These are phyloP conservation scores for Trachemys scripta DNA, from an alignment of 2,113 vertebrate genomes.

Conservation along the genomic window DNA sequence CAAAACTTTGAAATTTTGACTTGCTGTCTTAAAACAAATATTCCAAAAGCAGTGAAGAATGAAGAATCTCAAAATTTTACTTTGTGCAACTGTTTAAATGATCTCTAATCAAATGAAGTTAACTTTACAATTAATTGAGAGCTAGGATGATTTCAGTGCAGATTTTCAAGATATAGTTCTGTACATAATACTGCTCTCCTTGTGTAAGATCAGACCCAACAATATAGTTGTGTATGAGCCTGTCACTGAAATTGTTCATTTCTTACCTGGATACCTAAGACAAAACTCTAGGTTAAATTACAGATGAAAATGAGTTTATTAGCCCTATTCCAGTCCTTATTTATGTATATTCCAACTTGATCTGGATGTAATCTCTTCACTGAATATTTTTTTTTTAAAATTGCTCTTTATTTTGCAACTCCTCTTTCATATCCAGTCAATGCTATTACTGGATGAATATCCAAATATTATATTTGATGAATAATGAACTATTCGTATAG, in stretches of 20 bases:
- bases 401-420: neutral
- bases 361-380: neutral
- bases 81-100: too few species aligned
- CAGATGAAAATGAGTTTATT: fast-evolving
- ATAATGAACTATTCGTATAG: fast-evolving
- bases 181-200: neutral
- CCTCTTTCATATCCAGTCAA: neutral
- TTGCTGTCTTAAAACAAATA: neutral
- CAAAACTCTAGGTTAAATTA: neutral
- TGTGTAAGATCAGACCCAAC: neutral
- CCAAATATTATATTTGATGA: neutral
- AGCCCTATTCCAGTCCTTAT: neutral
- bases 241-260: neutral
- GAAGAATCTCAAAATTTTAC: too few species aligned
- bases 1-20: neutral
- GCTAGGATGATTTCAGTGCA: neutral
- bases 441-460: neutral
- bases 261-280: neutral
- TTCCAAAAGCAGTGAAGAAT: neutral
- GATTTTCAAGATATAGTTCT: neutral
- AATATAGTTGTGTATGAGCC: neutral
- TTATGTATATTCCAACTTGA: neutral
- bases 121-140: neutral
- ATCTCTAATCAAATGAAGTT: neutral
- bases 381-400: neutral